phyloP scores from a whole-genome alignment of 1,140 invertebrate genomes.

The Pseudomyrmex concolor region DNA sequence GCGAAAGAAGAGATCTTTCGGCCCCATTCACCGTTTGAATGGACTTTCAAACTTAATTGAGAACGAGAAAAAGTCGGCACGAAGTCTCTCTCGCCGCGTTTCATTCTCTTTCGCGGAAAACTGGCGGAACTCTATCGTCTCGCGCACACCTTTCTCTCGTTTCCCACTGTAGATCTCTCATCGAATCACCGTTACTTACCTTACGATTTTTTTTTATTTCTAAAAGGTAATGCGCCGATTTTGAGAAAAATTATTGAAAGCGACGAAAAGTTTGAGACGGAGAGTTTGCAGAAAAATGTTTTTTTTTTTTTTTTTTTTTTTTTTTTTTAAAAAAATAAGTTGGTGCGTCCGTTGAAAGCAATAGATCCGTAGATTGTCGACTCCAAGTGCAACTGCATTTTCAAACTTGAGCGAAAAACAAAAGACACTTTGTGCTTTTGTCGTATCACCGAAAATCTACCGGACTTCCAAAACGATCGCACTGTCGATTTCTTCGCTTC shows the following conservation, averaged over 20 bases:
- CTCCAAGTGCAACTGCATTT: neutral
- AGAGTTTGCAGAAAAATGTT: no score
- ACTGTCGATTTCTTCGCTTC: slow-evolving; percentile 31
- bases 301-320: no score
- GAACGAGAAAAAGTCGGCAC: slow-evolving; percentile 51
- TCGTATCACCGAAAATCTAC: slow-evolving; percentile 10
- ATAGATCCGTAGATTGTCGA: neutral
- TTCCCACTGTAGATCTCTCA: slow-evolving; percentile 24
- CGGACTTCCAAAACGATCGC: slow-evolving; percentile 16
- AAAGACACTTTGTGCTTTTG: slow-evolving; percentile 12
- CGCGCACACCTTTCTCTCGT: slow-evolving; percentile 9
- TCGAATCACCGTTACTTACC: slow-evolving; percentile 28
- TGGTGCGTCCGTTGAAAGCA: neutral
- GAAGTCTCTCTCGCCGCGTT: slow-evolving; percentile 45
- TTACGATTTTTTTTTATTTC: slow-evolving; percentile 25
- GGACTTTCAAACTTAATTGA: slow-evolving; percentile 60
- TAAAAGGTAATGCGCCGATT: neutral
- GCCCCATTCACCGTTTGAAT: slow-evolving; percentile 50
- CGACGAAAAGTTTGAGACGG: neutral
- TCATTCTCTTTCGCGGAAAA: slow-evolving; percentile 44
- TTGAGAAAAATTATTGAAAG: no score
- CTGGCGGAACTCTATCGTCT: slow-evolving; percentile 41
- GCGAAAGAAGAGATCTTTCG: slow-evolving; percentile 41
- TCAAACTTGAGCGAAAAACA: slow-evolving; percentile 10
- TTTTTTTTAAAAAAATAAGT: no score